phyloP scores from a whole-genome alignment of 1,140 invertebrate genomes.

The Lutraria rhynchaena region DNA sequence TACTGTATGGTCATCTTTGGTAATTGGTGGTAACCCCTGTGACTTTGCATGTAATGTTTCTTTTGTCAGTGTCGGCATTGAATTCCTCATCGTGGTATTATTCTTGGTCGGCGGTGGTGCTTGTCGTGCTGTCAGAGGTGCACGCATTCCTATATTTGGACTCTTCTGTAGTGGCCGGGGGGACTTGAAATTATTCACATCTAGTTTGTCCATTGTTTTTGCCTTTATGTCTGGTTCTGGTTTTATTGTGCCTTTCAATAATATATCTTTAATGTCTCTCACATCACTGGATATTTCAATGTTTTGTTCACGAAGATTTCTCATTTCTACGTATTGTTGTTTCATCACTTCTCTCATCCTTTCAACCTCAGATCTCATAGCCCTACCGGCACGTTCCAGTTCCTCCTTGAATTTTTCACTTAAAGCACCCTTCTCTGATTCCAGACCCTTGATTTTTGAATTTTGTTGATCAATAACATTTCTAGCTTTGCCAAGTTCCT shows the following conservation, averaged over 20 bases:
- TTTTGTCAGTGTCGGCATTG: conserved; percentile 36
- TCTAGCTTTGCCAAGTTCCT: conserved; percentile 67
- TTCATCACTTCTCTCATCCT: conserved; percentile 77
- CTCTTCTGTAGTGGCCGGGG: conserved; percentile 33
- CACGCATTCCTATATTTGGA: conserved; percentile 45
- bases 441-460: conserved; percentile 64
- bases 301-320: conserved; percentile 72
- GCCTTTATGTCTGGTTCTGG: conserved; percentile 14
- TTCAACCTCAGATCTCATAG: conserved; percentile 76
- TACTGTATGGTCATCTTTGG: conserved; percentile 22
- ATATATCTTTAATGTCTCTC: conserved; percentile 71
- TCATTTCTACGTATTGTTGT: conserved; percentile 76
- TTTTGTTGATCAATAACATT: conserved; percentile 72
- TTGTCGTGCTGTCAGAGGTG: conserved; percentile 27
- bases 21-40: conserved; percentile 37
- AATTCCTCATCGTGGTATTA: conserved; percentile 29
- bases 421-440: conserved; percentile 67
- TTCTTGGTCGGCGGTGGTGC: conserved; percentile 13
- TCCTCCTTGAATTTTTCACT: conserved; percentile 69
- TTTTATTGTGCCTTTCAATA: conserved; percentile 59
- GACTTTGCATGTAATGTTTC: background rate
- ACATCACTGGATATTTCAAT: conserved; percentile 73
- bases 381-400: conserved; percentile 70
- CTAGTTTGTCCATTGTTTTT: conserved; percentile 41
- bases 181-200: conserved; percentile 54